Conservation (phyloP, 2,113 vertebrate genomes). For the Syngnathus scovelli region DNA sequence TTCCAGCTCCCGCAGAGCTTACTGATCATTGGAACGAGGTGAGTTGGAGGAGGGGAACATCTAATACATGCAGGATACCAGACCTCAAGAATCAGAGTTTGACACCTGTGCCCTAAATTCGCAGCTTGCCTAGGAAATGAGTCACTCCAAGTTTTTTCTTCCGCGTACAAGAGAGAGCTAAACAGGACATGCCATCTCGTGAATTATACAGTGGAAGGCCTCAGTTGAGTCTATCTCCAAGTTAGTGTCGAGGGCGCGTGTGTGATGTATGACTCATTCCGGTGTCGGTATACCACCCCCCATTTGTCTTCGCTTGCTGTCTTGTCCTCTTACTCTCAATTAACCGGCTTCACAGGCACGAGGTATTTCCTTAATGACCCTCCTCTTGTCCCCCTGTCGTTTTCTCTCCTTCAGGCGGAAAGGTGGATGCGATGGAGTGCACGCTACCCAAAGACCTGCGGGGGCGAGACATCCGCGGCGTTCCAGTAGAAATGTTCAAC, state of each 20-base stretch:
- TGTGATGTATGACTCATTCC: slow-evolving; percentile 57
- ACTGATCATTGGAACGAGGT: no score
- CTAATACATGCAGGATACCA: no score
- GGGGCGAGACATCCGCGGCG: slow-evolving; percentile 89
- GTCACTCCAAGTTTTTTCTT: slow-evolving; percentile 45
- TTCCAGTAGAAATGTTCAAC: slow-evolving; percentile 98
- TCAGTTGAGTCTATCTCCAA: slow-evolving; percentile 54
- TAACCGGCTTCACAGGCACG: slow-evolving; percentile 45
- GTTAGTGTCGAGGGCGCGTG: slow-evolving; percentile 31
- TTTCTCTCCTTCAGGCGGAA: slow-evolving; percentile 76
- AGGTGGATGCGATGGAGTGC: slow-evolving; percentile 91
- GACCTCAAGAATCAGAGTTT: no score
- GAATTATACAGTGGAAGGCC: slow-evolving; percentile 48
- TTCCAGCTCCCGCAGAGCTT: no score
- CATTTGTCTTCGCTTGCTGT: background rate
- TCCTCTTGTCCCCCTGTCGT: slow-evolving; percentile 17
- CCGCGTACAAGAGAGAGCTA: background rate
- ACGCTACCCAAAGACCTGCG: slow-evolving; percentile 95
- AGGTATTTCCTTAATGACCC: slow-evolving; percentile 39
- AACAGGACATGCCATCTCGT: slow-evolving; percentile 47
- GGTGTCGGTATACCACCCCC: slow-evolving; percentile 40
- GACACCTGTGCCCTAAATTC: background rate
- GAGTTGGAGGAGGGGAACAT: no score
- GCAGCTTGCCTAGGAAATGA: slow-evolving; percentile 30
- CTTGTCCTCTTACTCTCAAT: slow-evolving; percentile 30